Conservation (phyloP, 2,797 vertebrate genomes). For the Pogonophryne albipinna region DNA sequence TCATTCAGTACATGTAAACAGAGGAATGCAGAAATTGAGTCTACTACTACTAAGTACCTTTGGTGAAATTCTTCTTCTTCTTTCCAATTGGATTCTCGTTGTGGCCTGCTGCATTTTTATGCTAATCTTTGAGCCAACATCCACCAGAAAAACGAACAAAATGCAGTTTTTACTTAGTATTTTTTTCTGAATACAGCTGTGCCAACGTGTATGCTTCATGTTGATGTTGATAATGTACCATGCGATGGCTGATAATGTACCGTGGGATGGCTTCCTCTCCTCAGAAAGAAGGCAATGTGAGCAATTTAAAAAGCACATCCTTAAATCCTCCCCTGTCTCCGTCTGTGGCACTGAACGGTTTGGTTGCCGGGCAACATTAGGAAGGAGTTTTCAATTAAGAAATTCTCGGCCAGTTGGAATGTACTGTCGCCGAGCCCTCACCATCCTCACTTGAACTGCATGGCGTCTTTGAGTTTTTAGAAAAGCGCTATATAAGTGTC, state of each 20-base stretch:
- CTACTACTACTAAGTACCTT: neutral
- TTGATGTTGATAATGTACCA: conserved; percentile 36
- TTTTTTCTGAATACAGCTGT: conserved; percentile 33
- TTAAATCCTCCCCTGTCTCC: conserved; percentile 55
- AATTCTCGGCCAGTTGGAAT: conserved; percentile 52
- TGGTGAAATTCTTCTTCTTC: neutral
- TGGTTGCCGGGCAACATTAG: conserved; percentile 73
- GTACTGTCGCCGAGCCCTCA: conserved; percentile 30
- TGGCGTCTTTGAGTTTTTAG: too few relatives aligned
- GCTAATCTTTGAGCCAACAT: conserved; percentile 32
- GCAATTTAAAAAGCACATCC: conserved; percentile 67
- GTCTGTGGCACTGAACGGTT: conserved; percentile 48
- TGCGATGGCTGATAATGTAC: conserved; percentile 50
- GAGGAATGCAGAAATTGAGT: neutral
- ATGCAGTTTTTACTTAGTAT: conserved; percentile 23
- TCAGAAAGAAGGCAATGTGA: conserved; percentile 47
- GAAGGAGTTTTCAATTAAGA: conserved; percentile 73
- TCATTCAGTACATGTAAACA: neutral
- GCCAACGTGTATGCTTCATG: conserved; percentile 33
- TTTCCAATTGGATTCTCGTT: conserved; percentile 6
- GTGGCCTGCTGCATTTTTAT: conserved; percentile 35
- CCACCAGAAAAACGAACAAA: conserved; percentile 37
- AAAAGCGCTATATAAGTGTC: too few relatives aligned
- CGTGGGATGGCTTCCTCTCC: conserved; percentile 40
- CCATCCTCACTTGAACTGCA: conserved; percentile 22